These are phyloP conservation scores for Ophion obscuratus DNA, from an alignment of 2,888 invertebrate genomes.

Conservation along the genomic window DNA sequence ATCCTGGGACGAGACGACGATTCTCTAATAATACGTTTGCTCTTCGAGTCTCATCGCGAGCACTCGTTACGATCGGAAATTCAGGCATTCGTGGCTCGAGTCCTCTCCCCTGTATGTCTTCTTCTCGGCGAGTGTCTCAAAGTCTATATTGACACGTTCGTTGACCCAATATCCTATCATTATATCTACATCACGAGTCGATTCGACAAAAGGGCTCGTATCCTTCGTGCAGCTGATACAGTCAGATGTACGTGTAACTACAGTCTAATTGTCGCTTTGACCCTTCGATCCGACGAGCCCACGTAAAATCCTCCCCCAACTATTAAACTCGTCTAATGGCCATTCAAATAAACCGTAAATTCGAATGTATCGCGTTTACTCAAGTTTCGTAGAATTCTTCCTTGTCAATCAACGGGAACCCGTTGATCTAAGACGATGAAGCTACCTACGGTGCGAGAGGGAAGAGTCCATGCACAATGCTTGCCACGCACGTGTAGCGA, in stretches of 20 bases:
- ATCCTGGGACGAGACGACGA: constrained; percentile 60
- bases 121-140: constrained; percentile 46
- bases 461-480: too few relatives aligned
- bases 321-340: constrained; percentile 14
- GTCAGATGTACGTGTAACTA: constrained; percentile 56
- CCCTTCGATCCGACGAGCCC: constrained; percentile 9
- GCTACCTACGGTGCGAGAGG: too few relatives aligned
- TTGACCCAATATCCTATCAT: constrained; percentile 46
- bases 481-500: too few relatives aligned
- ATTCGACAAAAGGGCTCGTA: constrained; percentile 1
- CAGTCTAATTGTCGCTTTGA: constrained; percentile 51
- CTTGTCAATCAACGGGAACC: too few relatives aligned
- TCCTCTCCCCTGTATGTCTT: background rate
- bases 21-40: constrained; percentile 74
- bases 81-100: constrained; percentile 26
- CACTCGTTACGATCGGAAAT: constrained; percentile 58
- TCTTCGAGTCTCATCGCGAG: constrained; percentile 69
- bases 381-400: background rate
- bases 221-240: constrained; percentile 12
- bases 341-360: constrained; percentile 35
- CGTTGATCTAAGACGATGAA: too few relatives aligned
- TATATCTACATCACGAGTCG: constrained; percentile 58
- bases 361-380: background rate
- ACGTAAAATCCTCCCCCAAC: background rate
- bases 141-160: constrained; percentile 60